Percentiles rank a stretch among this genome's conserved stretches.
Conservation (phyloP, 2,113 vertebrate genomes). For the Sigmodon hispidus region DNA sequence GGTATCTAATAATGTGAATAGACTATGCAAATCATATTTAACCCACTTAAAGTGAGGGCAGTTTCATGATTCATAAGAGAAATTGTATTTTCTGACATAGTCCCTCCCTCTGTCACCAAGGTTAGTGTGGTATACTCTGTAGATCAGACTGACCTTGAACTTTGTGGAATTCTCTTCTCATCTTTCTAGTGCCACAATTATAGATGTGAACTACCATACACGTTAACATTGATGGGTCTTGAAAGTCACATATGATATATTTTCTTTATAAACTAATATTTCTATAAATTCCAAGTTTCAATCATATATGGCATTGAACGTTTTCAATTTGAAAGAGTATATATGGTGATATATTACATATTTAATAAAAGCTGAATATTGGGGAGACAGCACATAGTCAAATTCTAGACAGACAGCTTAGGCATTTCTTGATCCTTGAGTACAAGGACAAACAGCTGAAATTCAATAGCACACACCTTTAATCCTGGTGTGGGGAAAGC, state of each 20-base stretch:
- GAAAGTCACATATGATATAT: neutral
- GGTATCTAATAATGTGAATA: neutral
- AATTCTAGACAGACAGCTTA: no score
- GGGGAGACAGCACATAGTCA: no score
- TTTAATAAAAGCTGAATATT: no score
- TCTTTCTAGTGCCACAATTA: neutral
- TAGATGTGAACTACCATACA: neutral
- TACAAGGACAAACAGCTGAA: no score
- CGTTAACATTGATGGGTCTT: neutral
- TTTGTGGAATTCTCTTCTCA: no score
- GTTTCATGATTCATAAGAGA: neutral
- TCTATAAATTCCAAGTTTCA: neutral
- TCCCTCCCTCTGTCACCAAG: neutral
- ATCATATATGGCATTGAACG: neutral
- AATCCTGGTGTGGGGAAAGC: no score
- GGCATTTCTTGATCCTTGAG: no score
- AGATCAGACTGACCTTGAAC: neutral
- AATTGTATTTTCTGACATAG: neutral
- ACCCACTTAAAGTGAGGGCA: neutral
- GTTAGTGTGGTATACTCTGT: neutral
- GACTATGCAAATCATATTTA: neutral
- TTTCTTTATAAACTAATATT: conserved; percentile 22
- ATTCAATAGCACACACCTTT: no score
- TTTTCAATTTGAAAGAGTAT: neutral
- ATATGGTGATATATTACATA: no score